Evolutionary conservation across 2,797 vertebrate genomes (phyloP).

Genomic region (Okamejei kenojei): DNA sequence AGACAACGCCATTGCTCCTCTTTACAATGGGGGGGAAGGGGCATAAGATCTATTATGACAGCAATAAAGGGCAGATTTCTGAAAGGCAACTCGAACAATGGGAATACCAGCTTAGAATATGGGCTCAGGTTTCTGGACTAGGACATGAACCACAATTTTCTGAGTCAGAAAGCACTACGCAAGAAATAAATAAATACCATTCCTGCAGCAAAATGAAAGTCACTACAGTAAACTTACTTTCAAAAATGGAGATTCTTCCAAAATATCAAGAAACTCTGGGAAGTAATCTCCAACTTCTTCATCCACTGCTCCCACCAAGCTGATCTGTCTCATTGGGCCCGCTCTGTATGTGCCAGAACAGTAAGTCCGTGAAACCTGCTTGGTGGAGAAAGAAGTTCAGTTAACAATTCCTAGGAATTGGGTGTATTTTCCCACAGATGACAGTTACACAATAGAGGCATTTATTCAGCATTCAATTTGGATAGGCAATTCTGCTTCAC

Average conservation of each 20-base stretch:
- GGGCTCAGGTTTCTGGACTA: background rate
- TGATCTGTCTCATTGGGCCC: slow-evolving; percentile 96
- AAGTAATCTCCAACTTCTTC: slow-evolving; percentile 97
- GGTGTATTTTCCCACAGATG: background rate
- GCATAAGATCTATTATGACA: background rate
- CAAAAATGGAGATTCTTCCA: slow-evolving; percentile 95
- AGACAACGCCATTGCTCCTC: no score
- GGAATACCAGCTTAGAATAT: background rate
- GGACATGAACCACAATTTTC: background rate
- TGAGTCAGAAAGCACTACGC: background rate
- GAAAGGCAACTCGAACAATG: background rate
- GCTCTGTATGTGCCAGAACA: slow-evolving; percentile 93
- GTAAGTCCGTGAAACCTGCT: slow-evolving; percentile 87
- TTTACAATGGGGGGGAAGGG: no score
- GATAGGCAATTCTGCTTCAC: background rate
- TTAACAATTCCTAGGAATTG: background rate
- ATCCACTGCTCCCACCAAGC: slow-evolving; percentile 91
- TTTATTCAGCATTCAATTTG: background rate
- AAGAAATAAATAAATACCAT: background rate
- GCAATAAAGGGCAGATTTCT: background rate
- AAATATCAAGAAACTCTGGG: slow-evolving; percentile 94
- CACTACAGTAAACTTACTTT: slow-evolving; percentile 65
- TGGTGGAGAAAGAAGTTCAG: background rate
- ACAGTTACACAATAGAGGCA: background rate
- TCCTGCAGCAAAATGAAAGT: background rate